Evolutionary conservation across 53 echinoderm and acorn worm species (phyloP).

Genomic region (Holothuria leucospilota): DNA sequence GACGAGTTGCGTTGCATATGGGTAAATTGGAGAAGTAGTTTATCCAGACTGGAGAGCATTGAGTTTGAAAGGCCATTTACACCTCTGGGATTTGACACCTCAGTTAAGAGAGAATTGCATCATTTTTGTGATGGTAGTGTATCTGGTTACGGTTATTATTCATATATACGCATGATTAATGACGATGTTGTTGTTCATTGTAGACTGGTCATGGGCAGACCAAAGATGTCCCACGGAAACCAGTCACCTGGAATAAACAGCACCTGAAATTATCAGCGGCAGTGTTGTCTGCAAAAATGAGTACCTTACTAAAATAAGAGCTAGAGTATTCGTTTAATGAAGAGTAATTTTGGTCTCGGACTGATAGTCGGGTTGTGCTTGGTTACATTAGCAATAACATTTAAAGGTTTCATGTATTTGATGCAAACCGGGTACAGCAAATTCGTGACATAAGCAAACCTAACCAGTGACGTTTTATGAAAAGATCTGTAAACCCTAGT

Average conservation of each 20-base stretch:
- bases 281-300: slow-evolving; percentile 57
- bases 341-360: slow-evolving; percentile 70
- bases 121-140: slow-evolving; percentile 64
- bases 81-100: neutral
- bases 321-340: slow-evolving; percentile 29
- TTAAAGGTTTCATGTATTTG: slow-evolving; percentile 61
- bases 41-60: neutral
- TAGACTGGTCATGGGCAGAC: slow-evolving; percentile 63
- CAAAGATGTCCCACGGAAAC: slow-evolving; percentile 53
- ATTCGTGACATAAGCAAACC: slow-evolving; percentile 50
- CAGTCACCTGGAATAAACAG: slow-evolving; percentile 57
- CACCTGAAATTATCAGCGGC: slow-evolving; percentile 62
- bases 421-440: slow-evolving; percentile 59
- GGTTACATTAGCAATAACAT: slow-evolving; percentile 59
- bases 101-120: slow-evolving; percentile 40
- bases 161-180: slow-evolving; percentile 64
- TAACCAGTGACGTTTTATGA: slow-evolving; percentile 50
- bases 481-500: slow-evolving; percentile 52
- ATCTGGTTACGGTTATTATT: slow-evolving; percentile 69
- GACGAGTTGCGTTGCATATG: slow-evolving; percentile 40
- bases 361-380: slow-evolving; percentile 60
- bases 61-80: neutral
- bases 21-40: slow-evolving; percentile 26
- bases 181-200: slow-evolving; percentile 29
- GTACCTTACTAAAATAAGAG: slow-evolving; percentile 41